Base-by-base conservation (phyloP, 2,888 invertebrate genomes). In the Thereva nobilitata region DNA sequence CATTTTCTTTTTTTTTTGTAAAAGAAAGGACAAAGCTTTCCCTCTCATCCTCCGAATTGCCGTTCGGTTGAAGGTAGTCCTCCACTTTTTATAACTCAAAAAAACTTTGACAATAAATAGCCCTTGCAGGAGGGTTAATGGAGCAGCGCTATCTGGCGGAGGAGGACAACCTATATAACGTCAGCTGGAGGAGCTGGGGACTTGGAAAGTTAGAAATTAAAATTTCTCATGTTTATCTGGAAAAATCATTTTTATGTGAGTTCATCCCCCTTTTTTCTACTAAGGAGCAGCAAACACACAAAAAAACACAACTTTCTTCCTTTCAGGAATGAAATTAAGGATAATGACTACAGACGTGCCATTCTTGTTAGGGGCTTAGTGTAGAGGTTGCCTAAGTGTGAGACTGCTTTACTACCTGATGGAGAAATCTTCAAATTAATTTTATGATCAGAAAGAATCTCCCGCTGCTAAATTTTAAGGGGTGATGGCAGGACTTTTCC, bases 91-190 rank as follows among this genome's bases (percentile, higher is more conserved):
- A 59, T 59, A 59, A 59, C 59, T 59, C 9, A 38, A 47, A 10
- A 64, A 64, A 64, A 64, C 64, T 64, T 64, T 64, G 53, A 64
- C 64, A 64, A 64, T 64, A 64, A 64, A 64, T 64, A 64, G 53
- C 53, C 64, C 53, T 64, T 59, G 64, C 64, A 64, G 44, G 50
- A 64, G 53, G 50, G 64, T 64, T 53, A 64, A 64, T 64, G 53
- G 64, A 64, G 37, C 64, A 64, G 52, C 44, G 41, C 59, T 59
- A 37, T 47, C 38, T 37, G 10, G 38, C 44, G 10, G 47, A 37
- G 23, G 23, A 23, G 23, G 23, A 23, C 23, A 45, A 40, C 38
- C 59, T 47, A 59, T 49, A 59, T 38, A 59, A 49, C 45, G 59
- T 37, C n/a, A 4, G 2, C 37, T 40, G 54, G 38, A 37, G n/a